Conservation (phyloP, 2,888 invertebrate genomes). For the Andrena praecox region DNA sequence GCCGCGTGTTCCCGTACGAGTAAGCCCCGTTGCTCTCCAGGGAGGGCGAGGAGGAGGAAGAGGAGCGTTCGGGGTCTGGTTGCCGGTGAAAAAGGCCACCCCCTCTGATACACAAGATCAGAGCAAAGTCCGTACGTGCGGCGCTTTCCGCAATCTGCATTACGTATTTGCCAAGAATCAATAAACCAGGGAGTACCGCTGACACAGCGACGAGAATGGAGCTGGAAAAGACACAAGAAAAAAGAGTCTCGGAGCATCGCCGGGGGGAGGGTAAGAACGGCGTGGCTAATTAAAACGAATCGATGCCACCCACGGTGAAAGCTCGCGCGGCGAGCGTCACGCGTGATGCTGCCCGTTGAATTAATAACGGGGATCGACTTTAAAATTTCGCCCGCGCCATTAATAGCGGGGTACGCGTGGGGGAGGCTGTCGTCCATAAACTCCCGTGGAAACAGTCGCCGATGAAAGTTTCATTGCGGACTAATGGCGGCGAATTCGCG, state of each 20-base stretch:
- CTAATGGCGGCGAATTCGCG: constrained; percentile 36
- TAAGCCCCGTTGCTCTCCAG: constrained; percentile 30
- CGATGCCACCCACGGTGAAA: neutral
- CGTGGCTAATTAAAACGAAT: constrained; percentile 3
- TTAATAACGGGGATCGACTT: constrained; percentile 44
- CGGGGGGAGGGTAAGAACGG: neutral
- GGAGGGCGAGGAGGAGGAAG: constrained; percentile 24
- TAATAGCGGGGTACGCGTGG: constrained; percentile 19
- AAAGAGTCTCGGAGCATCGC: neutral
- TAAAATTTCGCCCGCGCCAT: constrained; percentile 7
- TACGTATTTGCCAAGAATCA: constrained; percentile 66
- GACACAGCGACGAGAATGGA: constrained; percentile 14
- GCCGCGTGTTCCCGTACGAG: constrained; percentile 34
- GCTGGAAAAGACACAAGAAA: neutral
- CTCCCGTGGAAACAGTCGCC: neutral
- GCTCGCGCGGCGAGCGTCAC: constrained; percentile 11
- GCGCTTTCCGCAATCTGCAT: constrained; percentile 79
- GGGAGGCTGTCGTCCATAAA: no score
- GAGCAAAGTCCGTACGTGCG: constrained; percentile 72
- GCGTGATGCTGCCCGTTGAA: constrained; percentile 19
- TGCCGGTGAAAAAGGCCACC: constrained; percentile 61
- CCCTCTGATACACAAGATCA: constrained; percentile 79
- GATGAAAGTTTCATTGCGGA: constrained; percentile 46
- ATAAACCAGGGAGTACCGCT: constrained; percentile 27
- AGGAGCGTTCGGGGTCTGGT: constrained; percentile 24